Conservation (phyloP, 2,113 vertebrate genomes). For the Struthidea cinerea region DNA sequence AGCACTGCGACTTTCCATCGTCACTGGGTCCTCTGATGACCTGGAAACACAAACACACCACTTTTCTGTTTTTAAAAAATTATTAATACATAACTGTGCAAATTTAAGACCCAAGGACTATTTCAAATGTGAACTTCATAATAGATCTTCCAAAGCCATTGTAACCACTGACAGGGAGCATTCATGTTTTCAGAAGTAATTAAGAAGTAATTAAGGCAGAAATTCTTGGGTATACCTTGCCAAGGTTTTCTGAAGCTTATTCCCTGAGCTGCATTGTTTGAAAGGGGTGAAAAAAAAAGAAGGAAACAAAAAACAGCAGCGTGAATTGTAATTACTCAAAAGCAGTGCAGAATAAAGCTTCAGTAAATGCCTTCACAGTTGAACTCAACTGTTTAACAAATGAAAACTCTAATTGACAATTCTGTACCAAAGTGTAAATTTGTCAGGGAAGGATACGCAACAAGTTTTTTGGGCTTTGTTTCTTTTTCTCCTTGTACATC, state of each 20-base stretch:
- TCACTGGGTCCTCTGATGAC: not conserved
- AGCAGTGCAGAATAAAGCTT: conserved; percentile 63
- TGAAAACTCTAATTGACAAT: conserved; percentile 76
- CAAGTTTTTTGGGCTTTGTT: conserved; percentile 65
- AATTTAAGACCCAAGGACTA: not conserved
- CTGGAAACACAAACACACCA: not conserved
- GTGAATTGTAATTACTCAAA: conserved; percentile 66
- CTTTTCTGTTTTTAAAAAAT: not conserved
- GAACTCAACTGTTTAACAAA: conserved; percentile 75
- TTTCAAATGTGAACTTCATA: conserved; percentile 16
- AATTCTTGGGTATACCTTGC: conserved; percentile 41
- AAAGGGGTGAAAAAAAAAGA: not conserved
- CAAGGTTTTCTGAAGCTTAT: conserved; percentile 65
- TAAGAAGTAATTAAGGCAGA: conserved; percentile 63
- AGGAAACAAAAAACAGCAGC: not conserved
- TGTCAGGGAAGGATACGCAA: conserved; percentile 75
- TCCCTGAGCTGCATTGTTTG: conserved; percentile 55
- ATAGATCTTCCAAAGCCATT: conserved; percentile 18
- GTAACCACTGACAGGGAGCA: conserved; percentile 29
- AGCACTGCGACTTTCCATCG: not conserved
- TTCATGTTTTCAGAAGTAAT: conserved; percentile 58
- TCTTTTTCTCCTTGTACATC: conserved; percentile 65
- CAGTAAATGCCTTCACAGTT: conserved; percentile 74
- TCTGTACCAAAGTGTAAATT: conserved; percentile 74
- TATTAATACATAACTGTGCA: not conserved